These are phyloP conservation scores for Cosmorhoe ocellata DNA, from an alignment of 2,888 invertebrate genomes.

Conservation along the genomic window DNA sequence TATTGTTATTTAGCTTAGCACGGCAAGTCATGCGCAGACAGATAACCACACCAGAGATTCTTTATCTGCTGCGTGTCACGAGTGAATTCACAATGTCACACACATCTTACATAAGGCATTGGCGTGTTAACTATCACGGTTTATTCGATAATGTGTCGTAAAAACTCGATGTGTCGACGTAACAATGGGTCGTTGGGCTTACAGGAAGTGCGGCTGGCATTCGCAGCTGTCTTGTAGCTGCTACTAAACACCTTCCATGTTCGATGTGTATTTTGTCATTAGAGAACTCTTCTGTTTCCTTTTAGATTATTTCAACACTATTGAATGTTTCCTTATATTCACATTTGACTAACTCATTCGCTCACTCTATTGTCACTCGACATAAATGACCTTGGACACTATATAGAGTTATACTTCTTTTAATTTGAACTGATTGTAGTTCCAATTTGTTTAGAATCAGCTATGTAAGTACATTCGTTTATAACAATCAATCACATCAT, in stretches of 20 bases:
- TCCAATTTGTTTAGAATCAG: constrained; percentile 3
- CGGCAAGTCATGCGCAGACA: constrained; percentile 19
- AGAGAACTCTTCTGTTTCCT: constrained; percentile 11
- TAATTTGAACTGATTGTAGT: constrained; percentile 3
- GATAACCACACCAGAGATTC: constrained; percentile 29
- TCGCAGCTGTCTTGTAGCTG: constrained; percentile 57
- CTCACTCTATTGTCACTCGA: background rate
- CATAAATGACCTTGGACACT: constrained; percentile 3
- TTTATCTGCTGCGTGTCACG: constrained; percentile 43
- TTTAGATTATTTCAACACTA: background rate
- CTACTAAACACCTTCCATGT: constrained; percentile 37
- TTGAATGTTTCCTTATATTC: background rate
- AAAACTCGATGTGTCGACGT: constrained; percentile 51
- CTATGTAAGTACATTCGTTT: constrained; percentile 11
- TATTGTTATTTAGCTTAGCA: constrained; percentile 17
- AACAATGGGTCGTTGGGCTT: constrained; percentile 69
- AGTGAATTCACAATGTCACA: constrained; percentile 44
- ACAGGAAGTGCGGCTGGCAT: constrained; percentile 69
- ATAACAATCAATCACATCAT: constrained; percentile 34
- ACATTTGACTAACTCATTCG: background rate
- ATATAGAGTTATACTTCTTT: background rate
- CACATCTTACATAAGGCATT: constrained; percentile 34
- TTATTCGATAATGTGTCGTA: constrained; percentile 56
- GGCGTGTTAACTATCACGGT: constrained; percentile 38
- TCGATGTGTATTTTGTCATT: constrained; percentile 22